Evolutionary conservation across 1,140 invertebrate genomes (phyloP).

Genomic region (Coelopa frigida): DNA sequence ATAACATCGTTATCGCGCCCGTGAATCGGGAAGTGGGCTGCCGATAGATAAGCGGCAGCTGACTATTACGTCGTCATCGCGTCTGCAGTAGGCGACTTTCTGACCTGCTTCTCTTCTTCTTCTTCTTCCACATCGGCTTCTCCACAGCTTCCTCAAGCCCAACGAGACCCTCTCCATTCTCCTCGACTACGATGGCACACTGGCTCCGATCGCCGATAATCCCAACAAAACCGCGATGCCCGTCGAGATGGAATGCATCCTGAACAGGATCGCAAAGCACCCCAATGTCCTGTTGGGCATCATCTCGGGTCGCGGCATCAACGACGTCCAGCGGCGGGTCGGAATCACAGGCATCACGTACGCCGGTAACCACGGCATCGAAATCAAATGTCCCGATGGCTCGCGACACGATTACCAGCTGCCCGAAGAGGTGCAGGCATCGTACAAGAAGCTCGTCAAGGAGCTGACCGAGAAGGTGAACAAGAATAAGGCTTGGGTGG

Average conservation of each 20-base stretch:
- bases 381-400: constrained; percentile 80
- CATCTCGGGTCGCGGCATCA: constrained; percentile 75
- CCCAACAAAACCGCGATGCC: constrained; percentile 77
- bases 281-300: constrained; percentile 79
- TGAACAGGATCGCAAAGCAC: constrained; percentile 72
- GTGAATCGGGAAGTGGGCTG: too few species aligned
- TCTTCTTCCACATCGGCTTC: neutral
- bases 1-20: too few species aligned
- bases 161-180: constrained; percentile 74
- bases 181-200: constrained; percentile 82
- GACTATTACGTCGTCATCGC: too few species aligned
- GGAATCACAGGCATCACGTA: constrained; percentile 82
- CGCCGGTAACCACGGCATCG: constrained; percentile 80
- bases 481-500: constrained; percentile 80
- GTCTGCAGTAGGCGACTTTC: neutral
- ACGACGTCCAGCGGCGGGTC: constrained; percentile 80
- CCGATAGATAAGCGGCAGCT: too few species aligned
- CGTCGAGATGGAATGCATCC: constrained; percentile 68
- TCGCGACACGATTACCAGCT: constrained; percentile 82
- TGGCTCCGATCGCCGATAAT: constrained; percentile 79
- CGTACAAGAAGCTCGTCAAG: constrained; percentile 68
- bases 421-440: constrained; percentile 70
- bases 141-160: constrained; percentile 65
- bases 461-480: constrained; percentile 72
- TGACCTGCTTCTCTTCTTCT: neutral